Evolutionary conservation across 2,113 vertebrate species (phyloP).

Genomic region (Xerus inauris): DNA sequence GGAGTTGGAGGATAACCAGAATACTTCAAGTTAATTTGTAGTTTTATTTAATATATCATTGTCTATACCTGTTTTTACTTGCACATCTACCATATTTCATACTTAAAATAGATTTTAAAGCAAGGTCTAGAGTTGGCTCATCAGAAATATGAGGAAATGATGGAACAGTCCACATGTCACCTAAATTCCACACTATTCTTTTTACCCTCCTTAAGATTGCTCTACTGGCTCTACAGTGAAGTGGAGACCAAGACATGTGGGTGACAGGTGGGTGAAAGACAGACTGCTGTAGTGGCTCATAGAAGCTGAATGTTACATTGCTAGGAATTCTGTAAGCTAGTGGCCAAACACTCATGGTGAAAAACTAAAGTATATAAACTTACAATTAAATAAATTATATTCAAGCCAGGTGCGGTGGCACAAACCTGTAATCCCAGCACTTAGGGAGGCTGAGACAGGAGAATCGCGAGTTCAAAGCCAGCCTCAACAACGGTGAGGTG

Average conservation of each 20-base stretch:
- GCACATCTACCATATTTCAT: neutral
- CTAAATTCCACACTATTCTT: neutral
- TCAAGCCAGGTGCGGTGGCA: no score
- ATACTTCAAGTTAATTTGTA: neutral
- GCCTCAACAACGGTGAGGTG: no score
- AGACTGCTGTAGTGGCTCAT: neutral
- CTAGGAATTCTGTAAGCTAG: neutral
- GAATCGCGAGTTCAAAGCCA: no score
- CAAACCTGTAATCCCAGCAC: no score
- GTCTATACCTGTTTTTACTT: constrained; percentile 2
- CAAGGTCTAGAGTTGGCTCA: neutral
- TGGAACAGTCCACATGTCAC: neutral
- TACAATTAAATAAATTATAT: neutral
- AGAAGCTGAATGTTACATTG: neutral
- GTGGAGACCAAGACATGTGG: neutral
- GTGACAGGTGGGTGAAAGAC: neutral
- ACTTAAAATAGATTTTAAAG: constrained; percentile 21
- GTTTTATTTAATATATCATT: neutral
- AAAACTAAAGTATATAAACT: constrained; percentile 20
- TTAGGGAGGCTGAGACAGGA: no score
- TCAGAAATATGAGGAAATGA: constrained; percentile 8
- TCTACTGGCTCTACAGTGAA: neutral
- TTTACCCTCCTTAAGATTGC: neutral
- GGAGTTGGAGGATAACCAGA: neutral
- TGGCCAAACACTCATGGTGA: neutral